These are phyloP conservation scores for Aspidiotus rigidus DNA, from an alignment of 2,888 invertebrate species.

Conservation along the genomic window DNA sequence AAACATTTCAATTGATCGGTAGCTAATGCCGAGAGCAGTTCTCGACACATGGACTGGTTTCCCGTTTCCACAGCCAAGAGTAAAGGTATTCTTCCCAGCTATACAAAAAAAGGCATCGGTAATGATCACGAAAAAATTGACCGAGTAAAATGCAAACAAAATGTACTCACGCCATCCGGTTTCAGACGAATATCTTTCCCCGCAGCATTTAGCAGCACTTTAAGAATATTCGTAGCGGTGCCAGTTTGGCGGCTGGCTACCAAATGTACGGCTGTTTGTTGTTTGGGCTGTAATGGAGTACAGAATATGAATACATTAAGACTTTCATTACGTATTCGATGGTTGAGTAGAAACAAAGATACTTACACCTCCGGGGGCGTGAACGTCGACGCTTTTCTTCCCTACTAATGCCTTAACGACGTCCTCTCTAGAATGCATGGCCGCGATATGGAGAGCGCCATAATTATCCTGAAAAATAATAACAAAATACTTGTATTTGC, in stretches of 20 bases:
- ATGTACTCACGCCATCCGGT: constrained; percentile 71
- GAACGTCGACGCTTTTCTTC: constrained; percentile 83
- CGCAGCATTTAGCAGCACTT: constrained; percentile 75
- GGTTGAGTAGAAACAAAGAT: constrained; percentile 1
- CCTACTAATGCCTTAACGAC: constrained; percentile 80
- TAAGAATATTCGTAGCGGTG: constrained; percentile 80
- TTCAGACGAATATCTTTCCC: constrained; percentile 81
- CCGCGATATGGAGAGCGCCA: constrained; percentile 88
- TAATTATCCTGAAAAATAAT: constrained; percentile 74
- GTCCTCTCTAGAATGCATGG: constrained; percentile 90
- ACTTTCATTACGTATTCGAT: too few relatives aligned
- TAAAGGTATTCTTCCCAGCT: constrained; percentile 89
- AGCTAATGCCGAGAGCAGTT: constrained; percentile 77
- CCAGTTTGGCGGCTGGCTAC: constrained; percentile 89
- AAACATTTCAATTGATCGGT: constrained; percentile 79
- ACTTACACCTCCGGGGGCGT: constrained; percentile 88
- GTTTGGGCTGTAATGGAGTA: constrained; percentile 60
- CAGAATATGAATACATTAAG: neutral
- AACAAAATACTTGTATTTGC: neutral
- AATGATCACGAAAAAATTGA: neutral
- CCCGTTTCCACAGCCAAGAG: constrained; percentile 90
- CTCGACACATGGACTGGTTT: constrained; percentile 89
- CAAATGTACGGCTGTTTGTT: constrained; percentile 89
- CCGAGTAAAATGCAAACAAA: neutral
- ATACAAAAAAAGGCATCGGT: neutral